Evolutionary conservation across 2,113 vertebrate genomes (phyloP).

Genomic region (Carassius gibelio): DNA sequence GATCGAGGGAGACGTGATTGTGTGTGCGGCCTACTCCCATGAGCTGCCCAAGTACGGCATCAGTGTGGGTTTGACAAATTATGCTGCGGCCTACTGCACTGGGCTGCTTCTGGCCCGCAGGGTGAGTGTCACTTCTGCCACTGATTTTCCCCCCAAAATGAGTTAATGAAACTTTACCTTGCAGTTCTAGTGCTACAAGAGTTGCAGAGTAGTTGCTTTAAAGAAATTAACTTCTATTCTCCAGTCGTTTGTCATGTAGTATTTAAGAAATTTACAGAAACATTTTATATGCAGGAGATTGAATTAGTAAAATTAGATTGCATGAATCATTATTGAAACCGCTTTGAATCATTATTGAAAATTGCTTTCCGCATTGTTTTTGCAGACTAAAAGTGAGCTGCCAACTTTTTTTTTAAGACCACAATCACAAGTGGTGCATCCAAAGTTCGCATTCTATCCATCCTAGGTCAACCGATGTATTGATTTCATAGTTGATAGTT

Average conservation of each 20-base stretch:
- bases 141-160: neutral
- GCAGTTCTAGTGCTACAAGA: neutral
- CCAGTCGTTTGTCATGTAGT: neutral
- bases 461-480: too few relatives aligned
- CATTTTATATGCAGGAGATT: neutral
- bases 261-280: neutral
- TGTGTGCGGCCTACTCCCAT: conserved; percentile 95
- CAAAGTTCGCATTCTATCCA: too few relatives aligned
- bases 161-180: neutral
- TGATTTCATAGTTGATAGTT: too few relatives aligned
- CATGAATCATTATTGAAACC: neutral
- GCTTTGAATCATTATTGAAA: neutral
- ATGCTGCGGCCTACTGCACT: conserved; percentile 97
- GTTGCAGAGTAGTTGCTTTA: neutral
- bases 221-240: neutral
- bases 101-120: conserved; percentile 95
- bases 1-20: conserved; percentile 97
- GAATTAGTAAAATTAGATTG: neutral
- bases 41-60: conserved; percentile 95
- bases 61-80: conserved; percentile 93
- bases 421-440: too few relatives aligned
- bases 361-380: too few relatives aligned
- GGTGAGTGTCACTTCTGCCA: conserved; percentile 73
- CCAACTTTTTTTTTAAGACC: too few relatives aligned
- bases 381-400: too few relatives aligned